phyloP scores from a whole-genome alignment of 2,797 vertebrate species.

The Thalassophryne amazonica region DNA sequence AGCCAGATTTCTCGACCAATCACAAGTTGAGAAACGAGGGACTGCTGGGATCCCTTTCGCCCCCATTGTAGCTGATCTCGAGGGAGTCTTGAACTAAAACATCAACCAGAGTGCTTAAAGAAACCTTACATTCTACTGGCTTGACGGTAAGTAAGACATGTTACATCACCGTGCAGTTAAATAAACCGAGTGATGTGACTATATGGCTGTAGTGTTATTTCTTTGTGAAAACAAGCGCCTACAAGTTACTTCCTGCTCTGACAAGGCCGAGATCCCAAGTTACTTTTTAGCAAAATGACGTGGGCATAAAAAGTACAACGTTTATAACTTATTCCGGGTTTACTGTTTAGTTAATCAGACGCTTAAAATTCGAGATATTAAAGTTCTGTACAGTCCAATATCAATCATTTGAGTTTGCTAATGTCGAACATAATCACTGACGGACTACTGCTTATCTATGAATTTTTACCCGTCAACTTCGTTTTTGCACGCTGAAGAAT shows the following conservation, averaged over 20 bases:
- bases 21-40: constrained; percentile 67
- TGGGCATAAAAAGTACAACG: not conserved
- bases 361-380: rapidly evolving
- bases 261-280: constrained; percentile 68
- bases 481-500: not conserved
- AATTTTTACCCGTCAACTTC: not conserved
- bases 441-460: too few species aligned
- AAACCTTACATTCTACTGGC: not conserved
- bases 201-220: constrained; percentile 4
- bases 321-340: not conserved
- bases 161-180: not conserved
- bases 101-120: constrained; percentile 2
- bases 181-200: not conserved
- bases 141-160: constrained; percentile 50
- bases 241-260: constrained; percentile 81
- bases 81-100: constrained; percentile 47
- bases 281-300: constrained; percentile 30
- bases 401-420: not conserved
- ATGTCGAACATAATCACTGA: too few species aligned
- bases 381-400: not conserved
- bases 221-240: constrained; percentile 47
- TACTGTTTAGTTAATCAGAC: rapidly evolving
- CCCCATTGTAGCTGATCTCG: constrained; percentile 54
- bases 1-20: constrained; percentile 53
- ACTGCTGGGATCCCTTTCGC: constrained; percentile 1